A percentile compares a stretch with the other conserved stretches of the same genome.
phyloP scores from a whole-genome alignment of 2,888 invertebrate genomes.

The Schizaphis graminum region DNA sequence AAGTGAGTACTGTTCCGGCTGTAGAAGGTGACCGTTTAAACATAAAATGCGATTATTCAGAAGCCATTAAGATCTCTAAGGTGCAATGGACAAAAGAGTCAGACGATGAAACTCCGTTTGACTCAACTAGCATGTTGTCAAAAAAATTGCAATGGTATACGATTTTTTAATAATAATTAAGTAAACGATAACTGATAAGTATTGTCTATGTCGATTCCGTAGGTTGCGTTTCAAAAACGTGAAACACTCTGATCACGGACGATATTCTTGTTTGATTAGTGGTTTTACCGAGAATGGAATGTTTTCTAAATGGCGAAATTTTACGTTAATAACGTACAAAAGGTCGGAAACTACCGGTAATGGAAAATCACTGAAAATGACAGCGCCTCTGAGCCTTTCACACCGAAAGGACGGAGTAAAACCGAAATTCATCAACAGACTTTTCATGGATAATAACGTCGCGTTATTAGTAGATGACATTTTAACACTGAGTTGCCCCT shows the following conservation, averaged over 20 bases:
- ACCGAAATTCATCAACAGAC: constrained; percentile 42
- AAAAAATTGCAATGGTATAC: constrained; percentile 53
- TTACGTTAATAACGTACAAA: constrained; percentile 68
- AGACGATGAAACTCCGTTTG: constrained; percentile 6
- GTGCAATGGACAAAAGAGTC: constrained; percentile 51
- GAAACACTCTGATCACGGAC: constrained; percentile 73
- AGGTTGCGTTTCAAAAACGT: constrained; percentile 70
- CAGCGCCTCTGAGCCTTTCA: constrained; percentile 29
- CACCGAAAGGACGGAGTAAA: constrained; percentile 54
- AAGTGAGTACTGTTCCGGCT: neutral
- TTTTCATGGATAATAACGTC: constrained; percentile 44
- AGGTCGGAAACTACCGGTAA: neutral
- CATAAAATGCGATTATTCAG: constrained; percentile 49
- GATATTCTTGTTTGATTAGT: constrained; percentile 71
- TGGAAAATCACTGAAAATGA: constrained; percentile 22
- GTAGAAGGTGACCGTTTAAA: constrained; percentile 53
- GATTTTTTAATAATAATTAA: neutral
- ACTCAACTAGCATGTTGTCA: neutral
- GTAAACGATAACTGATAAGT: neutral
- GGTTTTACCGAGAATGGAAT: constrained; percentile 56
- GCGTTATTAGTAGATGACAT: constrained; percentile 23
- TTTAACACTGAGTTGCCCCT: constrained; percentile 33
- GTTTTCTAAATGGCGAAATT: constrained; percentile 68
- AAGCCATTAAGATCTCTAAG: constrained; percentile 39
- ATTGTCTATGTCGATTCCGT: neutral